Evolutionary conservation across 1,140 invertebrate genomes (phyloP).

Genomic region (Pseudomyrmex dendroicus): DNA sequence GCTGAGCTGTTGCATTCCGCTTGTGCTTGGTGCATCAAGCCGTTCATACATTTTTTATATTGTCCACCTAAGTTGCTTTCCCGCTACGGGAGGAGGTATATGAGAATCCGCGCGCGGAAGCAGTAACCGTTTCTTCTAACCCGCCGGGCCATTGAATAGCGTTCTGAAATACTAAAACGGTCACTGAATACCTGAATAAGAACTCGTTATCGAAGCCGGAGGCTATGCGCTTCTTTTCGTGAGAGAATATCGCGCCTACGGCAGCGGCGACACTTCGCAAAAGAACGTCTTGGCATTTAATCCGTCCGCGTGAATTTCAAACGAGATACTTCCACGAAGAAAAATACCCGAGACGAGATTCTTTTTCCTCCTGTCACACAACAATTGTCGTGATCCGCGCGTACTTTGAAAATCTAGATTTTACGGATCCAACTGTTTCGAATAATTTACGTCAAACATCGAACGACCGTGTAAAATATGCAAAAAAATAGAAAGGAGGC

Average conservation of each 20-base stretch:
- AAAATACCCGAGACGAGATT: too few relatives aligned
- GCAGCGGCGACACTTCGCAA: constrained; percentile 9
- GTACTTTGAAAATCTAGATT: background rate
- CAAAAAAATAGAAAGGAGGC: background rate
- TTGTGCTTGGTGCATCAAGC: background rate
- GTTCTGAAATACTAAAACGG: constrained; percentile 65
- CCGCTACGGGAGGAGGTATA: constrained; percentile 32
- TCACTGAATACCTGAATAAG: constrained; percentile 75
- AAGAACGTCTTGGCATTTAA: constrained; percentile 11
- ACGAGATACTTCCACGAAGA: background rate
- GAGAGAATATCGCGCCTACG: constrained; percentile 39
- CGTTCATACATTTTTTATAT: constrained; percentile 63
- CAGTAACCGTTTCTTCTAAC: constrained; percentile 72
- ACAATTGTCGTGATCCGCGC: background rate
- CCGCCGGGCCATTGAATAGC: constrained; percentile 70
- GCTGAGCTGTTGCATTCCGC: background rate
- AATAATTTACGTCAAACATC: too few relatives aligned
- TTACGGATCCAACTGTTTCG: too few relatives aligned
- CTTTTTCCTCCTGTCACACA: too few relatives aligned
- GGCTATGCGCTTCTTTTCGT: background rate
- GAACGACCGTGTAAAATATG: background rate
- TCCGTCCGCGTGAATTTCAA: constrained; percentile 7
- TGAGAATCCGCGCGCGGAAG: constrained; percentile 40
- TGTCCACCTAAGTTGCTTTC: constrained; percentile 65
- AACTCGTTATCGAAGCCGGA: constrained; percentile 78